These are phyloP conservation scores for Pelecanoides urinatrix DNA, from an alignment of 2,113 vertebrate species.

Conservation along the genomic window DNA sequence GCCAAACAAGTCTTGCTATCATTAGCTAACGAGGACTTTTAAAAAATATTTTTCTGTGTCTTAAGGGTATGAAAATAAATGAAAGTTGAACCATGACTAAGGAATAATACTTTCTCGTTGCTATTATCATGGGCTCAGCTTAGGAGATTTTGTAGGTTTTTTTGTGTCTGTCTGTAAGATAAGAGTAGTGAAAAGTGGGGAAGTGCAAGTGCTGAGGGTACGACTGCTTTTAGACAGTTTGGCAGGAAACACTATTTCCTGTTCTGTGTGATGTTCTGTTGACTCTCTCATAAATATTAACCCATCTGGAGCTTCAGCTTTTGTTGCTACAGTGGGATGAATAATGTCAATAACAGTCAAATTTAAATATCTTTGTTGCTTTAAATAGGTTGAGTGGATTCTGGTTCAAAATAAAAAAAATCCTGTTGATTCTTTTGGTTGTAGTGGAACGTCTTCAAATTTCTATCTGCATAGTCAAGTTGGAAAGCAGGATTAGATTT, in stretches of 20 bases:
- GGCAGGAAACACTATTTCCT: constrained; percentile 40
- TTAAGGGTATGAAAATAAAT: not conserved
- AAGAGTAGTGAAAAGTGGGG: not conserved
- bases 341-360: not conserved
- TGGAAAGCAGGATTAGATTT: not conserved
- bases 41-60: not conserved
- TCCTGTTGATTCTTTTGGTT: not conserved
- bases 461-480: not conserved
- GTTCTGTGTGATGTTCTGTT: not conserved
- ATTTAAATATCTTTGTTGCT: not conserved
- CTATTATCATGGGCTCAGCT: not conserved
- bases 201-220: not conserved
- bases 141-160: not conserved
- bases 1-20: not conserved
- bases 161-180: not conserved
- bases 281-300: constrained; percentile 23
- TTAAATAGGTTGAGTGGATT: not conserved
- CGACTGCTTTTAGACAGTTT: not conserved
- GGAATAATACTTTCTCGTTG: not conserved
- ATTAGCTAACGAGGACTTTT: not conserved
- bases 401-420: not conserved
- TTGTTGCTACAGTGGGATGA: not conserved
- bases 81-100: not conserved
- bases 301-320: not conserved
- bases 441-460: not conserved